phyloP scores from a whole-genome alignment of 2,797 vertebrate genomes.

The Molossus molossus region DNA sequence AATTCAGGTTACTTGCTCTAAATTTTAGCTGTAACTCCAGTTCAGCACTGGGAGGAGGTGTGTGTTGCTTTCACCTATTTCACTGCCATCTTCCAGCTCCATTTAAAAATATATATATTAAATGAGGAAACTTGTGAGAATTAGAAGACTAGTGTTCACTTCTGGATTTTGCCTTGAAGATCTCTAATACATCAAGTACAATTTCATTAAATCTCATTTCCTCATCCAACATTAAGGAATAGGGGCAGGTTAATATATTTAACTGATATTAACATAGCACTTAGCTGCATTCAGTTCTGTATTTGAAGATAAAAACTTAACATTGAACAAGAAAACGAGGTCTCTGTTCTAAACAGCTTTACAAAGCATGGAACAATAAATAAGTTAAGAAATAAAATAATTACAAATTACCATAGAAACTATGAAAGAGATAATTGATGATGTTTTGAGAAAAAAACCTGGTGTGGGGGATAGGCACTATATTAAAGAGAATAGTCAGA shows the following conservation, averaged over 20 bases:
- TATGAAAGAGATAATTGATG: neutral
- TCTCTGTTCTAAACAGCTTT: neutral
- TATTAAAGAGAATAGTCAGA: neutral
- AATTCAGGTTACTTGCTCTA: too few relatives aligned
- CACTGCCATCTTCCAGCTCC: too few relatives aligned
- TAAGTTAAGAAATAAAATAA: slow-evolving; percentile 45
- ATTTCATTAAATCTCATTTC: slow-evolving; percentile 17
- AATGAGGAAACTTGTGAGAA: slow-evolving; percentile 2
- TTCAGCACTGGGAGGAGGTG: too few relatives aligned
- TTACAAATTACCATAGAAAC: neutral
- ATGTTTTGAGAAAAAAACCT: neutral
- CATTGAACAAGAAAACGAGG: neutral
- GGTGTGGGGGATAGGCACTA: neutral
- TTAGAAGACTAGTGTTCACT: neutral
- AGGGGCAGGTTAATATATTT: neutral
- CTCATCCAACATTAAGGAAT: neutral
- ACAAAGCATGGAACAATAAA: neutral
- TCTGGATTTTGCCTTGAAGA: slow-evolving; percentile 6
- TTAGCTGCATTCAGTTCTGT: neutral
- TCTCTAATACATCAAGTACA: slow-evolving; percentile 21
- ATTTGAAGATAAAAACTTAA: slow-evolving; percentile 52
- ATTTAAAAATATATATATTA: neutral
- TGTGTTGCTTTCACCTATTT: too few relatives aligned
- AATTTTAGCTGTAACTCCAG: too few relatives aligned
- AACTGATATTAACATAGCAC: neutral